Conservation (phyloP, 2,888 invertebrate species). For the Plagodis dolabraria region DNA sequence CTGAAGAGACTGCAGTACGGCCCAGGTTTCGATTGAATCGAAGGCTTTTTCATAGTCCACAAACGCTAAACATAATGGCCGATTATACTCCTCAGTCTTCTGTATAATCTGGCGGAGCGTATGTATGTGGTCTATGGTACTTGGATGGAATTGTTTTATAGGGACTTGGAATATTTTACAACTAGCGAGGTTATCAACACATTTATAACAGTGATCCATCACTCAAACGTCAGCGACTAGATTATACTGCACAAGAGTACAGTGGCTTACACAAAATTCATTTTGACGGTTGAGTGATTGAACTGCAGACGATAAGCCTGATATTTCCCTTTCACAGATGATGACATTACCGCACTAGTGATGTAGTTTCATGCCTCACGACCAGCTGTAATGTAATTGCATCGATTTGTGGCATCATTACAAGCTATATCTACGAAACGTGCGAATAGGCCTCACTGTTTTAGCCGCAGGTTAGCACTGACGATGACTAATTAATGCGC, state of each 20-base stretch:
- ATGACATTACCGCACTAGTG: too few relatives aligned
- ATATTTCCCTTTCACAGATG: conserved; percentile 35
- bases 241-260: conserved; percentile 52
- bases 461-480: conserved; percentile 20
- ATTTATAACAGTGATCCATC: conserved; percentile 45
- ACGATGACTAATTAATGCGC: conserved; percentile 22
- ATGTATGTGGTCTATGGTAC: too few relatives aligned
- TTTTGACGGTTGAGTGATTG: conserved; percentile 42
- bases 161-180: too few relatives aligned
- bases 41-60: too few relatives aligned
- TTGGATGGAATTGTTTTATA: too few relatives aligned
- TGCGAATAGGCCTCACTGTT: too few relatives aligned
- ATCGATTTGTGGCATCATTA: conserved; percentile 16
- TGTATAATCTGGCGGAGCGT: too few relatives aligned
- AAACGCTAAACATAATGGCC: too few relatives aligned
- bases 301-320: conserved; percentile 36
- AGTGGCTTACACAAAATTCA: conserved; percentile 52
- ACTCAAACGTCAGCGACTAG: conserved; percentile 37
- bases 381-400: conserved; percentile 36
- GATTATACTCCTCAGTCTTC: too few relatives aligned
- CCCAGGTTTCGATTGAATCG: too few relatives aligned
- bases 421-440: conserved; percentile 25
- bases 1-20: too few relatives aligned
- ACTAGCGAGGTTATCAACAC: conserved; percentile 42
- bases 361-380: too few relatives aligned